Evolutionary conservation across 2,888 invertebrate genomes (phyloP), one percentile per base, ranked within the genome.

Genomic region (Tachina lurida): DNA sequence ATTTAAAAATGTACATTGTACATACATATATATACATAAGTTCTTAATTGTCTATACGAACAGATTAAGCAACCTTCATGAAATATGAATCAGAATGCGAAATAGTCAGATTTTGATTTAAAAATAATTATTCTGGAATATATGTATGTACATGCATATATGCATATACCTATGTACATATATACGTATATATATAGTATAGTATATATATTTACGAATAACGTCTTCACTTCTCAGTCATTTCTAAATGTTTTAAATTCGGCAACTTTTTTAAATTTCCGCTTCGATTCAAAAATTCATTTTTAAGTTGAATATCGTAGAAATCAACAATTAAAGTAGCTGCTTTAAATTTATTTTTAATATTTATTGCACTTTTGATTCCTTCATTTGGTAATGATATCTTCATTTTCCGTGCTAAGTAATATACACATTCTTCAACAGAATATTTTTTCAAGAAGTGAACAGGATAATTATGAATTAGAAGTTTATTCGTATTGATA

Each of bases 241-340:
- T 41, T 41, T 41, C 10, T 9, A 68, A 77, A 43, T 2, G n/a
- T 19, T 12, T 58, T 49, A 49, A 49, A 9, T 10, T n/a, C 12
- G 0, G 0, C 2, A 1, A 49, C 0, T 22, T 17, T 49, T 60
- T 67, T 39, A 77, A 58, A 15, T 0, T 4, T 3, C 10, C 4
- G 39, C 19, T 49, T 0, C 13, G 4, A 3, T 15, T 31, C 22
- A 58, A 47, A 60, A 77, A 58, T 41, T 15, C 0, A 0, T 58
- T 0, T 49, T 12, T 47, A 49, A 4, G 0, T 1, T 0, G 0
- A n/a, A 1, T 19, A 19, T 49, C 47, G n/a, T 19, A 2, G 15
- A 68, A 77, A 2, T 5, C 4, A 43, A 68, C 67, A 12, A 68
- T n/a, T 49, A 77, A 22, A 4, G 77, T 13, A 1, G 10, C 15